Evolutionary conservation across 2,888 invertebrate genomes (phyloP).

Genomic region (Tortricodes alternella): DNA sequence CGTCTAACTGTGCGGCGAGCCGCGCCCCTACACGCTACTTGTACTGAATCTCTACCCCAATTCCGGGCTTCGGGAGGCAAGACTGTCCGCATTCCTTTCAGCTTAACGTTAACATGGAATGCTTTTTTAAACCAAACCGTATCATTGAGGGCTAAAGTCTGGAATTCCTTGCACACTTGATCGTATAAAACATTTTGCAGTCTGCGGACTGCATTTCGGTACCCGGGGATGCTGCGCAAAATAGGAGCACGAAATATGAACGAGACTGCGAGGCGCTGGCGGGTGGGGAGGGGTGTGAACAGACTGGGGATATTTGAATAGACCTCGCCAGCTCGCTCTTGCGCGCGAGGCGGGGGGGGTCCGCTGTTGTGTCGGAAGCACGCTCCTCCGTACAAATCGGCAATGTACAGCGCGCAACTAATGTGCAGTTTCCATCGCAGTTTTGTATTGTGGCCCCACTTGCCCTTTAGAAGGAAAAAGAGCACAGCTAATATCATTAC

Average conservation of each 20-base stretch:
- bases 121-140: constrained; percentile 41
- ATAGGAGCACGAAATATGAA: constrained; percentile 83
- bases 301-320: constrained; percentile 80
- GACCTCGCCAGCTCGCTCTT: constrained; percentile 73
- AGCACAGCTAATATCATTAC: constrained; percentile 74
- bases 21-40: constrained; percentile 82
- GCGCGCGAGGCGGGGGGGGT: constrained; percentile 50
- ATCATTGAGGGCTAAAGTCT: constrained; percentile 38
- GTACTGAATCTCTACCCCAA: constrained; percentile 83
- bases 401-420: constrained; percentile 72
- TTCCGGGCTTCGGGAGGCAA: constrained; percentile 76
- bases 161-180: constrained; percentile 4
- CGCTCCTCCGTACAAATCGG: constrained; percentile 72
- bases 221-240: constrained; percentile 84
- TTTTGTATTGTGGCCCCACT: too few species aligned
- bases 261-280: constrained; percentile 83
- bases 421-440: constrained; percentile 74
- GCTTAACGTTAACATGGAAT: constrained; percentile 41
- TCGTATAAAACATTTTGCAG: constrained; percentile 61
- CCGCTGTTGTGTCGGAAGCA: constrained; percentile 80
- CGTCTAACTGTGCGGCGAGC: constrained; percentile 83
- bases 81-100: constrained; percentile 40
- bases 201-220: constrained; percentile 78
- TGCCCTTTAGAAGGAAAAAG: constrained; percentile 60
- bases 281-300: constrained; percentile 76